Conservation (phyloP, 2,888 invertebrate genomes). For the Brenthis ino region DNA sequence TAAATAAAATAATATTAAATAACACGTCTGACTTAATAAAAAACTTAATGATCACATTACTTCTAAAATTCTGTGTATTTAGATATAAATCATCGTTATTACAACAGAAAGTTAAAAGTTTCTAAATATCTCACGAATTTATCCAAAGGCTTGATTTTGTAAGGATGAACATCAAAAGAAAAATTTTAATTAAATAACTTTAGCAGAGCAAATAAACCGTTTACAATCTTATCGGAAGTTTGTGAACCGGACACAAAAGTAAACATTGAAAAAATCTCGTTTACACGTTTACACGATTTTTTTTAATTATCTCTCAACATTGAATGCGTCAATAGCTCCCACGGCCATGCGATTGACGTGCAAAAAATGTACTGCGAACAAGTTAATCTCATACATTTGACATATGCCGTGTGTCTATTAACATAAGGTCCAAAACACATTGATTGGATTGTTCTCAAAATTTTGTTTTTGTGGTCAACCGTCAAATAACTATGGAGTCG, state of each 20-base stretch:
- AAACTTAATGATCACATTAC: too few relatives aligned
- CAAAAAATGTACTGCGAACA: slow-evolving; percentile 24
- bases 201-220: slow-evolving; percentile 9
- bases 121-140: slow-evolving; percentile 7
- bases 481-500: slow-evolving; percentile 40
- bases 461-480: slow-evolving; percentile 19
- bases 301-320: slow-evolving; percentile 31
- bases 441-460: neutral
- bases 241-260: slow-evolving; percentile 9
- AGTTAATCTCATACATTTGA: neutral
- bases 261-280: slow-evolving; percentile 15
- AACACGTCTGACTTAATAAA: too few relatives aligned
- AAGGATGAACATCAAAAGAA: slow-evolving; percentile 8
- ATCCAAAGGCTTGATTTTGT: neutral
- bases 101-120: slow-evolving; percentile 10
- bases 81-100: neutral
- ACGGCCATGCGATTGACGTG: slow-evolving; percentile 30
- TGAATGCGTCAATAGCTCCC: slow-evolving; percentile 24
- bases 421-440: slow-evolving; percentile 12
- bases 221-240: slow-evolving; percentile 10
- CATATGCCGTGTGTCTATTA: neutral
- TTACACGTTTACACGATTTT: slow-evolving; percentile 19
- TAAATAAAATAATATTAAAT: too few relatives aligned
- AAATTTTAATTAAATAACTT: slow-evolving; percentile 23
- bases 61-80: neutral